These are phyloP conservation scores for Cathartes aura DNA, from an alignment of 2,113 vertebrate genomes.

Conservation along the genomic window DNA sequence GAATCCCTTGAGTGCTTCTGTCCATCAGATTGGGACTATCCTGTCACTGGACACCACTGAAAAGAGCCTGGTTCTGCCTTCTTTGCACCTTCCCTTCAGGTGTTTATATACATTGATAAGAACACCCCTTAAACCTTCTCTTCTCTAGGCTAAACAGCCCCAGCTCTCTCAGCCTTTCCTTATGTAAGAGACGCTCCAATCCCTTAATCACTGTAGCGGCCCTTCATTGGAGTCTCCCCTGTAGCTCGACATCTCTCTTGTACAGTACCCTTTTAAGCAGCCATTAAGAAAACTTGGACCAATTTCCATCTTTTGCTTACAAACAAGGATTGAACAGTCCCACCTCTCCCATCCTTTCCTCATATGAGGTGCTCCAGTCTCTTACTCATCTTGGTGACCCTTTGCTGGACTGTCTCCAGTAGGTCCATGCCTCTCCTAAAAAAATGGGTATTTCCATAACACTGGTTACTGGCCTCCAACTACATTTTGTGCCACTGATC, in stretches of 20 bases:
- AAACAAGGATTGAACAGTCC: neutral
- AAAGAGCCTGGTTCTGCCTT: neutral
- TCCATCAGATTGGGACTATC: neutral
- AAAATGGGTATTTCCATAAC: neutral
- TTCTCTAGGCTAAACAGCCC: neutral
- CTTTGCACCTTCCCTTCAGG: neutral
- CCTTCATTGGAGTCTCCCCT: too few relatives aligned
- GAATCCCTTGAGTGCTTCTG: neutral
- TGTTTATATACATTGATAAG: neutral
- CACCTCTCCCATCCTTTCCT: neutral
- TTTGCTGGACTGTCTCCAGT: neutral
- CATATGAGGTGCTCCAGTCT: neutral
- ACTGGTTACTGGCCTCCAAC: neutral
- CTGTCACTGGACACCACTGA: neutral
- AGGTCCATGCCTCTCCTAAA: neutral
- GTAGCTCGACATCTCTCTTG: too few relatives aligned
- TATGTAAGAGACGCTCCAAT: neutral
- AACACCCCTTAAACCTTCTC: accelerated
- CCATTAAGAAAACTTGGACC: too few relatives aligned
- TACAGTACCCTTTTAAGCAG: too few relatives aligned
- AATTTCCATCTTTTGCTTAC: too few relatives aligned
- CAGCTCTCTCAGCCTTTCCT: neutral
- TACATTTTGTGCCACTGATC: neutral
- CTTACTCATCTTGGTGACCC: neutral
- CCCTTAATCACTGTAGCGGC: neutral